These are phyloP conservation scores for Poeciliopsis turrubarensis DNA, from an alignment of 2,113 vertebrate species.

Conservation along the genomic window DNA sequence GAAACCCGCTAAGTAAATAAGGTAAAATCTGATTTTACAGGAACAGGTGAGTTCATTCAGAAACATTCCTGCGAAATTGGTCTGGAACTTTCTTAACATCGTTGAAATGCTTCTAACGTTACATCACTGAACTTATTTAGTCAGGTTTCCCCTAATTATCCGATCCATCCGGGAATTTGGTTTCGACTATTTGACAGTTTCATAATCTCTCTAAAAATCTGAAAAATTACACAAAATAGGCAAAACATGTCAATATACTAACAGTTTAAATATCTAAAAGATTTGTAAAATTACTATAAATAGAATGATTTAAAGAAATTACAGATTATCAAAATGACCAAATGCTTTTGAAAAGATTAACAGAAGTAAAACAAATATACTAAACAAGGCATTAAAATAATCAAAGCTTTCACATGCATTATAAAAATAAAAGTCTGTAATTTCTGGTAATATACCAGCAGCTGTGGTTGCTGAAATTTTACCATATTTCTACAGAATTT, in stretches of 20 bases:
- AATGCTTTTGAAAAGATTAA: too few species aligned
- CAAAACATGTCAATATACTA: not conserved
- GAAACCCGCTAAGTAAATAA: constrained; percentile 61
- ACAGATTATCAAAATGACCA: too few species aligned
- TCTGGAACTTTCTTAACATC: constrained; percentile 41
- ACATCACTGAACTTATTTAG: constrained; percentile 58
- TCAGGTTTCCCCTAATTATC: constrained; percentile 42
- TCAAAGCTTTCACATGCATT: too few species aligned
- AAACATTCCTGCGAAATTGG: constrained; percentile 66
- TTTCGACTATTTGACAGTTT: constrained; percentile 16
- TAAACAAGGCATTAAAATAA: too few species aligned
- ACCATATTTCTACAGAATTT: too few species aligned
- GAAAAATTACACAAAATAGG: not conserved
- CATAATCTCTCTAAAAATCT: not conserved
- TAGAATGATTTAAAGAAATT: too few species aligned
- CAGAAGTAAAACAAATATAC: too few species aligned
- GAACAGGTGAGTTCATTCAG: constrained; percentile 30
- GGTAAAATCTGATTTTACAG: constrained; percentile 54
- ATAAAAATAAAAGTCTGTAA: too few species aligned
- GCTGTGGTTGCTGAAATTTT: too few species aligned
- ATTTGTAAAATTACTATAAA: too few species aligned
- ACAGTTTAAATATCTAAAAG: too few species aligned
- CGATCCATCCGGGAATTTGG: constrained; percentile 39
- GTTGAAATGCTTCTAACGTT: constrained; percentile 64
- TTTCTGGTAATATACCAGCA: too few species aligned